A percentile compares a stretch with the other conserved stretches of the same genome.
Evolutionary conservation across 2,888 invertebrate species (phyloP).

Genomic region (Tetanocera ferruginea): DNA sequence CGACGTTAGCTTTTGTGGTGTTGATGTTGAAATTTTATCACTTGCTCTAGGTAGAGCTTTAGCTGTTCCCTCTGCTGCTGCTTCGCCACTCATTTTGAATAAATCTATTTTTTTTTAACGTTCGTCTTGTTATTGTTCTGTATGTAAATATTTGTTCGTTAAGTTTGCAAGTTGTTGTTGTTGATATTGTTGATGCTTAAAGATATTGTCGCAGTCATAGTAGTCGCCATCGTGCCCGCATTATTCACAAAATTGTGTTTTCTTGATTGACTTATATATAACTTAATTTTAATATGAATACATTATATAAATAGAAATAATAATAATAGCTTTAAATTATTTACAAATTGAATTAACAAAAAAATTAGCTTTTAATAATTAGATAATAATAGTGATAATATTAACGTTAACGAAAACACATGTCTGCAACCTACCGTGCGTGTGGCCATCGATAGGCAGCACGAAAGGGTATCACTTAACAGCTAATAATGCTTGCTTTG

Average conservation of each 20-base stretch:
- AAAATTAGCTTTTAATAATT: neutral
- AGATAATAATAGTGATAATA: neutral
- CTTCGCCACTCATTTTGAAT: constrained; percentile 58
- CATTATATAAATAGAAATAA: constrained; percentile 34
- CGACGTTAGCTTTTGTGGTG: constrained; percentile 56
- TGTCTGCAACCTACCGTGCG: neutral
- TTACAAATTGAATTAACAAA: constrained; percentile 34
- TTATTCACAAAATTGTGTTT: constrained; percentile 28
- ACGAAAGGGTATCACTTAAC: constrained; percentile 2
- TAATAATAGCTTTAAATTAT: constrained; percentile 22
- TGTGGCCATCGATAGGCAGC: neutral
- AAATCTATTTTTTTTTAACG: neutral
- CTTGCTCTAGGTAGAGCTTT: constrained; percentile 26
- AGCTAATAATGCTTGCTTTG: neutral
- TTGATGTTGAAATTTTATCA: constrained; percentile 62
- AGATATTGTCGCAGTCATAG: constrained; percentile 2
- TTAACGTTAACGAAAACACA: constrained; percentile 21
- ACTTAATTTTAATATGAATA: constrained; percentile 27
- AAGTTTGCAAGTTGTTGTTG: constrained; percentile 12
- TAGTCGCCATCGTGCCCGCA: constrained; percentile 20
- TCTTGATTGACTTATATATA: constrained; percentile 29
- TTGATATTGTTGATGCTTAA: neutral
- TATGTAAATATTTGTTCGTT: constrained; percentile 3
- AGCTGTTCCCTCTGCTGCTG: constrained; percentile 25
- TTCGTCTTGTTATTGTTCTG: neutral